Evolutionary conservation across 2,888 invertebrate species (phyloP), one percentile per base, ranked within the genome.

Genomic region (Drosophila multiciliata): DNA sequence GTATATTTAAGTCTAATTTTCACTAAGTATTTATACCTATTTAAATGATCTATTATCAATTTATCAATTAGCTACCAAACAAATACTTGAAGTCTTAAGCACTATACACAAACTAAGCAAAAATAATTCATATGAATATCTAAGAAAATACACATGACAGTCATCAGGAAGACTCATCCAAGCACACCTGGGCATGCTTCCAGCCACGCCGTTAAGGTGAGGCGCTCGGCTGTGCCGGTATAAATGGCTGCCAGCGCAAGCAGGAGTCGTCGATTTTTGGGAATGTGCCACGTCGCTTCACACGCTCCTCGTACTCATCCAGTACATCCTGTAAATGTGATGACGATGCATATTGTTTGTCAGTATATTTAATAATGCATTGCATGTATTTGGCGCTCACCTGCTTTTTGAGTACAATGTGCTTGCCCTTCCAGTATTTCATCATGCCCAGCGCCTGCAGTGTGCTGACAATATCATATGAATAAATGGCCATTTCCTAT

Each of bases 371-470:
- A 4, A 15, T 9, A 12, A 9, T 40, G 11, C 33, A 12, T 38
- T 38, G 32, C n/a, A 20, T 33, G 23, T 49, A 32, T 8, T 1
- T 15, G 4, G 3, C n/a, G 26, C 94, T 91, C 87, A 97, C 97
- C 96, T 97, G 97, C 94, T 98, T 97, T 93, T 98, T 98, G 62
- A 99, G 94, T 59, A 99, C 98, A 87, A 99, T 97, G 94, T 99
- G 99, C 93, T 98, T 98, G 72, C 99, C 99, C 93, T 99, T 99
- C 99, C 99, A 99, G 93, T 99, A 99, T 93, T 99, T 99, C 96
- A 99, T 97, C 95, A 99, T 97, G 9, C 99, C 98, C 78, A 99
- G 94, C 23, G 98, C 98, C 91, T 99, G 99, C 49, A 99, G 94
- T 5, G 99, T 99, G 79, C 98, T 99, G 32, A 99, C 98, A 74